Base-by-base conservation (phyloP, 1,140 invertebrate species). In the Hylaeus anthracinus region DNA sequence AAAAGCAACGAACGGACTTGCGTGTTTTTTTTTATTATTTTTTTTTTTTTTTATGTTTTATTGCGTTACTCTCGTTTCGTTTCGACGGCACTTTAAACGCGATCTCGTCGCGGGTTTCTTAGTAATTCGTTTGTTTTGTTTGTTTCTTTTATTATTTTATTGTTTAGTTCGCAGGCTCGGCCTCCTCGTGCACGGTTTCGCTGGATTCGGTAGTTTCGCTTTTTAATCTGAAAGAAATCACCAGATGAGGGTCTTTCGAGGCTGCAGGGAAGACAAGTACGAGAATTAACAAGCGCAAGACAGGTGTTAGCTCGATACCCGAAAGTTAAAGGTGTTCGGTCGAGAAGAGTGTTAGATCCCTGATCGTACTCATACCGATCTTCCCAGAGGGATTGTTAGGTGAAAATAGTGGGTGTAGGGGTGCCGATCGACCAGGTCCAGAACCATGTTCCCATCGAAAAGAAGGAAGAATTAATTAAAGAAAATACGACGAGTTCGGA, bases 171-270 rank as follows among this genome's bases (percentile, higher is more conserved):
- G 91, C 82, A 72, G 92, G 89, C 80, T 92, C 90, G 78, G 86
- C 80, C 55, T 93, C 92, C 89, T 93, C 90, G 77, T 91, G 87
- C 65, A 90, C 87, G 66, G 83, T 91, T 82, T 92, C 88, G 87
- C 82, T 90, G 85, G 89, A 81, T 92, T 93, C 91, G 86, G 89
- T 91, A 72, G 86, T 91, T 90, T 93, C 92, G 79, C 87, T 92
- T 93, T 93, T 93, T 82, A 91, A 93, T 93, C 92, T 93, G 92
- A 93, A 93, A 93, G 91, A 92, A 93, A 93, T 87, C 87, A 92
- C 85, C 85, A 89, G 82, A 91, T 92, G 85, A 92, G 83, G 88
- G 74, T 88, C 55, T 84, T 86, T 87, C 67, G 56, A 76, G 83
- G 80, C 73, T 77, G 67, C 77, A 82, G 79, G 79, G 71, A 89